Evolutionary conservation across 2,113 vertebrate genomes (phyloP).

Genomic region (Nycticorax nycticorax): DNA sequence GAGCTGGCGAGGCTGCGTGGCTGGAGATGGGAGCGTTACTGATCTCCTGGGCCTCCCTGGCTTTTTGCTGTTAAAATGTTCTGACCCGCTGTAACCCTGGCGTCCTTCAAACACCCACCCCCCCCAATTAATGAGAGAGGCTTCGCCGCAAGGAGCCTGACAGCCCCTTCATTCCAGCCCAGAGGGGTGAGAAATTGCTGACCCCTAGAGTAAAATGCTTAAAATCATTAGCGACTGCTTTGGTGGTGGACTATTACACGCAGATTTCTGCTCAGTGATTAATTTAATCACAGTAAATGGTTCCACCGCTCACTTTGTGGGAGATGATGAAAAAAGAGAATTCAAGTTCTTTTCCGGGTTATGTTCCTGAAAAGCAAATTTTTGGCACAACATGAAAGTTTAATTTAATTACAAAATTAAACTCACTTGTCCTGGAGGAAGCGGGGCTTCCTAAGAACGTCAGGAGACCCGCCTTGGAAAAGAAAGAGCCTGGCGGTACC

Average conservation of each 20-base stretch:
- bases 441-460: neutral
- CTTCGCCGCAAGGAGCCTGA: rapidly evolving
- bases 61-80: neutral
- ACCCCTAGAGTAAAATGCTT: neutral
- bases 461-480: neutral
- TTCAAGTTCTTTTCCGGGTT: neutral
- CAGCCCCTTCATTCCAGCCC: neutral
- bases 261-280: neutral
- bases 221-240: neutral
- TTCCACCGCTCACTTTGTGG: neutral
- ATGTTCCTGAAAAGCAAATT: neutral
- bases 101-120: neutral
- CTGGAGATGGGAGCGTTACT: rapidly evolving
- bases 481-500: neutral
- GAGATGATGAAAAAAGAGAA: neutral
- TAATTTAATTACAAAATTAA: slow-evolving; percentile 21
- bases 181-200: neutral
- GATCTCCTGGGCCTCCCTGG: neutral
- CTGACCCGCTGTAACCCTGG: neutral
- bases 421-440: neutral
- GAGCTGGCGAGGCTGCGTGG: neutral
- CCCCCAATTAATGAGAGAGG: neutral
- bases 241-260: neutral
- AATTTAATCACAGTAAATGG: neutral
- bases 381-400: neutral